phyloP scores from a whole-genome alignment of 1,140 invertebrate genomes.

The Hyposmocoma kahamanoa region DNA sequence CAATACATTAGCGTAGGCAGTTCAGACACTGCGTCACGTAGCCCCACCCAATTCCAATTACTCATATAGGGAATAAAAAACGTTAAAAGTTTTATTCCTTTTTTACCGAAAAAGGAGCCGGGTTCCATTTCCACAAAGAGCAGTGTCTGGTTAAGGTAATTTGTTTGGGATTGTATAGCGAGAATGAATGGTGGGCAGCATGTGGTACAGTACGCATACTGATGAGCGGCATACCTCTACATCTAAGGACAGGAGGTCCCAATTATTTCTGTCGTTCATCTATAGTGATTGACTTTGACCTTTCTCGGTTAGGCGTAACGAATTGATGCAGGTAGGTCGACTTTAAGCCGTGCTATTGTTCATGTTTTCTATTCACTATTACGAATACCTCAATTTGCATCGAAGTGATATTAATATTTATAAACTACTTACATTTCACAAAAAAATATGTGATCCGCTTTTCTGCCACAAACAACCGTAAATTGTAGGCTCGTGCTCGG shows the following conservation, averaged over 20 bases:
- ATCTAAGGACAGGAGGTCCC: constrained; percentile 14
- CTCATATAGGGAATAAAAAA: constrained; percentile 29
- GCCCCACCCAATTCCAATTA: constrained; percentile 41
- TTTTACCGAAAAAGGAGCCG: constrained; percentile 30
- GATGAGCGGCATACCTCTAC: constrained; percentile 17
- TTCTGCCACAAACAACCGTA: too few relatives aligned
- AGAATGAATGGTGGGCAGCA: constrained; percentile 36
- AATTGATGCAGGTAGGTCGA: too few relatives aligned
- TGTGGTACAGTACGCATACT: constrained; percentile 35
- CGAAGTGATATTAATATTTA: too few relatives aligned
- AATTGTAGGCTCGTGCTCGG: too few relatives aligned
- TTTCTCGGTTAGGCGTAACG: background rate
- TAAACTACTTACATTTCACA: too few relatives aligned
- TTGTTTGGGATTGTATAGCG: constrained; percentile 43
- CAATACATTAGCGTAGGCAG: constrained; percentile 5
- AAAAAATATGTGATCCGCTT: too few relatives aligned
- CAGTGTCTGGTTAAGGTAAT: constrained; percentile 35
- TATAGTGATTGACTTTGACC: constrained; percentile 18
- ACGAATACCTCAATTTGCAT: too few relatives aligned
- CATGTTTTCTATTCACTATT: too few relatives aligned
- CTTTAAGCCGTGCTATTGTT: too few relatives aligned
- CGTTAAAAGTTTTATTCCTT: constrained; percentile 9
- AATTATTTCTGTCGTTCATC: constrained; percentile 22
- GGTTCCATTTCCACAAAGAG: constrained; percentile 32
- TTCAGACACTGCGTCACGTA: constrained; percentile 12